These are phyloP conservation scores for Sebastes minor DNA, from an alignment of 2,797 vertebrate species.

Conservation along the genomic window DNA sequence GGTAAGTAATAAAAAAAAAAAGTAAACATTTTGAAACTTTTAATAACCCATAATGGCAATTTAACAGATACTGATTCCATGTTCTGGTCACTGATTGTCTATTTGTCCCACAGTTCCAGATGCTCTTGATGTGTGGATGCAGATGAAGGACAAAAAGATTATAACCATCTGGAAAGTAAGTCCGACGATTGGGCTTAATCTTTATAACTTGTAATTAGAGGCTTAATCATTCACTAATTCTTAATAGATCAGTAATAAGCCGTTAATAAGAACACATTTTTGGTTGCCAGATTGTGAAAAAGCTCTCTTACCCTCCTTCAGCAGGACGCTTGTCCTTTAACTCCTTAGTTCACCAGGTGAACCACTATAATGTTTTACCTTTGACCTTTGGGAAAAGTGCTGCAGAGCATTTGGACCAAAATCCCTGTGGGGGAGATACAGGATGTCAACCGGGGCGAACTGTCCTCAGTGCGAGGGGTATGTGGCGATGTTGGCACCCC, in stretches of 20 bases:
- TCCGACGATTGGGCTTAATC: not conserved
- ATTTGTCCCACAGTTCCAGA: conserved; percentile 74
- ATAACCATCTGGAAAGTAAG: conserved; percentile 77
- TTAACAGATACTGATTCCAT: not conserved
- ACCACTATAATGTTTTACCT: not conserved
- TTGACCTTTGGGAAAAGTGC: not conserved
- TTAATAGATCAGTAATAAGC: not conserved
- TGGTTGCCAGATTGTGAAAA: not conserved
- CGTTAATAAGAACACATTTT: not conserved
- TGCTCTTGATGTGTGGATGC: conserved; percentile 78
- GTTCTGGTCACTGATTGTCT: not conserved
- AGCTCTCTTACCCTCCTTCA: not conserved
- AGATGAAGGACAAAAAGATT: conserved; percentile 14
- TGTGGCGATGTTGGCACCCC: no score
- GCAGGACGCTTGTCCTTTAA: not conserved
- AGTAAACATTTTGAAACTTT: not conserved
- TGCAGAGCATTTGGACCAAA: not conserved
- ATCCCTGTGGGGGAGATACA: not conserved
- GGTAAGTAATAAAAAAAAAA: conserved; percentile 52
- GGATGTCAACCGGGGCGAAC: accelerated
- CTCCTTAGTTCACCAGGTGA: not conserved
- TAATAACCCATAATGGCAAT: accelerated
- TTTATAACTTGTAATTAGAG: not conserved
- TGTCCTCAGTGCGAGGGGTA: no score
- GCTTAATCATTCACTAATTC: not conserved